phyloP scores from a whole-genome alignment of 2,888 invertebrate species.

The Amphipyra tragopoginis region DNA sequence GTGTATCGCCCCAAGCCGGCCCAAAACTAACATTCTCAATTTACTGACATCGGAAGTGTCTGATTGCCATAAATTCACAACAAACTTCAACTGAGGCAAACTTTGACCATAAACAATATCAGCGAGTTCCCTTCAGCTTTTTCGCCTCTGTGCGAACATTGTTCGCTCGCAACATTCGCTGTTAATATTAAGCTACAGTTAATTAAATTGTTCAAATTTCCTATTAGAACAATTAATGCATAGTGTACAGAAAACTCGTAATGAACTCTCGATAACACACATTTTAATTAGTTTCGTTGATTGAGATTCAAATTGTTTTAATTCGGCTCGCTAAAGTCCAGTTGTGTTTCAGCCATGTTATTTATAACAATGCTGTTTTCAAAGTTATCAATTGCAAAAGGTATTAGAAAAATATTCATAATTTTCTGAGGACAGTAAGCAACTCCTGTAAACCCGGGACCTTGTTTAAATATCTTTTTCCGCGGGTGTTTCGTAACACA shows the following conservation, averaged over 20 bases:
- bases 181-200: slow-evolving; percentile 44
- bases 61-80: slow-evolving; percentile 66
- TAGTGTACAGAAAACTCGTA: slow-evolving; percentile 28
- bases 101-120: slow-evolving; percentile 66
- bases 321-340: slow-evolving; percentile 28
- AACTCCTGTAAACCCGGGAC: slow-evolving; percentile 20
- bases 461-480: background rate
- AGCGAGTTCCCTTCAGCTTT: slow-evolving; percentile 29
- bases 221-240: slow-evolving; percentile 32
- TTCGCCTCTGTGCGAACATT: slow-evolving; percentile 35
- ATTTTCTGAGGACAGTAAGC: slow-evolving; percentile 10
- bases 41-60: slow-evolving; percentile 56
- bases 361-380: slow-evolving; percentile 11
- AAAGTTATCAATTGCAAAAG: slow-evolving; percentile 8
- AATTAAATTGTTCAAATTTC: slow-evolving; percentile 44
- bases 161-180: slow-evolving; percentile 40
- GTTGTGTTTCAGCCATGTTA: slow-evolving; percentile 6
- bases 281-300: slow-evolving; percentile 48
- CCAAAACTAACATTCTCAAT: slow-evolving; percentile 51
- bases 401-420: background rate
- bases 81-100: slow-evolving; percentile 58
- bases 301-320: slow-evolving; percentile 38
- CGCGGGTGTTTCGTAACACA: too few relatives aligned
- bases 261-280: slow-evolving; percentile 29
- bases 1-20: slow-evolving; percentile 26